These are phyloP conservation scores for Tachina lurida DNA, from an alignment of 2,888 invertebrate species.

Conservation along the genomic window DNA sequence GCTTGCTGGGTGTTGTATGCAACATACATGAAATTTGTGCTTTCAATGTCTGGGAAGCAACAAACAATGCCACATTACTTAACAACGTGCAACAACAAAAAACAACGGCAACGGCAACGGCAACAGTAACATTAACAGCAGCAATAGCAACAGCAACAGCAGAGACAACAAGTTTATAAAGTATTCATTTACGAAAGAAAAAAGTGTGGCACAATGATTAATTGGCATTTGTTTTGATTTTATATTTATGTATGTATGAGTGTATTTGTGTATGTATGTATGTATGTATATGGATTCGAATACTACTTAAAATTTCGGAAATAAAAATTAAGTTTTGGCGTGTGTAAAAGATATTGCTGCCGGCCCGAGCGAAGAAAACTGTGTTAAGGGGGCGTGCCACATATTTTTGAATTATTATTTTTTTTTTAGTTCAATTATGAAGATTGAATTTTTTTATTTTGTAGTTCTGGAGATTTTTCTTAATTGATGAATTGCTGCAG, in stretches of 20 bases:
- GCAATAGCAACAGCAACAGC: not conserved
- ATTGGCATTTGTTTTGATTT: slow-evolving; percentile 73
- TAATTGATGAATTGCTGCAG: slow-evolving; percentile 25
- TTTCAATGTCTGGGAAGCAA: slow-evolving; percentile 32
- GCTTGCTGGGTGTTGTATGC: slow-evolving; percentile 36
- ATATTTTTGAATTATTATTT: not conserved
- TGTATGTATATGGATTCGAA: slow-evolving; percentile 62
- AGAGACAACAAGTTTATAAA: slow-evolving; percentile 34
- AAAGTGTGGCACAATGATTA: slow-evolving; percentile 71
- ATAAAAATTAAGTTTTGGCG: slow-evolving; percentile 57
- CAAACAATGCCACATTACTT: slow-evolving; percentile 40
- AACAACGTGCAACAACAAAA: slow-evolving; percentile 32
- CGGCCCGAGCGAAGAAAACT: slow-evolving; percentile 29
- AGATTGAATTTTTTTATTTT: slow-evolving; percentile 9
- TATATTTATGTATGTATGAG: slow-evolving; percentile 48
- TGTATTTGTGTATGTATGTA: slow-evolving; percentile 47
- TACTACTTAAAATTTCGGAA: slow-evolving; percentile 68
- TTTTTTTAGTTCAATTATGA: slow-evolving; percentile 2
- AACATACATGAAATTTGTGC: slow-evolving; percentile 49
- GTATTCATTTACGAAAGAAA: slow-evolving; percentile 49
- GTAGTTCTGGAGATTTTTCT: not conserved
- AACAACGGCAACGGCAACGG: slow-evolving; percentile 19
- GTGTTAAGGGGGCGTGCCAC: slow-evolving; percentile 29
- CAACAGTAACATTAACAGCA: not conserved
- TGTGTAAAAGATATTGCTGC: slow-evolving; percentile 26